A percentile compares a stretch with the other conserved stretches of the same genome.
Evolutionary conservation across 2,888 invertebrate genomes (phyloP).

Genomic region (Andrena trimmerana): DNA sequence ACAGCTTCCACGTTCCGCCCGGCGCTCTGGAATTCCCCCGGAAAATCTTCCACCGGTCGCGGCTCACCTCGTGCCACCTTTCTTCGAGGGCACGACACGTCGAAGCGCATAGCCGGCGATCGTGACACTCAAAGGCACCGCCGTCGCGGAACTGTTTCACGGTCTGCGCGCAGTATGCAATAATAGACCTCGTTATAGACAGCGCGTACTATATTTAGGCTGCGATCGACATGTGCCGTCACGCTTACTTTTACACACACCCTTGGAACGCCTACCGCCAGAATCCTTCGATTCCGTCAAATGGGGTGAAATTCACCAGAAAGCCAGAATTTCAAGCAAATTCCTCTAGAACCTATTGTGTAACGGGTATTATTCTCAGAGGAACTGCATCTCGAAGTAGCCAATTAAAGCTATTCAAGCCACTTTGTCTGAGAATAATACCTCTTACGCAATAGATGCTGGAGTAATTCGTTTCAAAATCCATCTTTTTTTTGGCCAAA

Average conservation of each 20-base stretch:
- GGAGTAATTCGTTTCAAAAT: too few species aligned
- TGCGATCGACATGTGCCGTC: conserved; percentile 44
- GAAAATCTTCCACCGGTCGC: not conserved
- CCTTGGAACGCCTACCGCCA: conserved; percentile 3
- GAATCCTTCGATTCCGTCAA: too few species aligned
- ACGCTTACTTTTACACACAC: conserved; percentile 27
- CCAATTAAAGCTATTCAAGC: too few species aligned
- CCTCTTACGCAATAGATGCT: too few species aligned
- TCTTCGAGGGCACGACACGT: not conserved
- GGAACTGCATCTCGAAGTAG: too few species aligned
- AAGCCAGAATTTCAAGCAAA: too few species aligned
- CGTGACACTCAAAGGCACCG: not conserved
- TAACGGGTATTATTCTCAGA: too few species aligned
- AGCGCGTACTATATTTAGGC: conserved; percentile 43
- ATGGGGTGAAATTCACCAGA: too few species aligned
- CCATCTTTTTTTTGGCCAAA: too few species aligned
- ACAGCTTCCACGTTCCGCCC: not conserved
- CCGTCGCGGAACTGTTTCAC: conserved; percentile 23
- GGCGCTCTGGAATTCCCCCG: not conserved
- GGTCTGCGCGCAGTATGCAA: conserved; percentile 28
- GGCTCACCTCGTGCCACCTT: not conserved
- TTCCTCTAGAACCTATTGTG: too few species aligned
- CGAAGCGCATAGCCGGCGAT: not conserved
- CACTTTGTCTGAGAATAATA: too few species aligned
- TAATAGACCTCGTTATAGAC: conserved; percentile 45